phyloP scores from a whole-genome alignment of 2,888 invertebrate genomes.

The Steinernema scapterisci region DNA sequence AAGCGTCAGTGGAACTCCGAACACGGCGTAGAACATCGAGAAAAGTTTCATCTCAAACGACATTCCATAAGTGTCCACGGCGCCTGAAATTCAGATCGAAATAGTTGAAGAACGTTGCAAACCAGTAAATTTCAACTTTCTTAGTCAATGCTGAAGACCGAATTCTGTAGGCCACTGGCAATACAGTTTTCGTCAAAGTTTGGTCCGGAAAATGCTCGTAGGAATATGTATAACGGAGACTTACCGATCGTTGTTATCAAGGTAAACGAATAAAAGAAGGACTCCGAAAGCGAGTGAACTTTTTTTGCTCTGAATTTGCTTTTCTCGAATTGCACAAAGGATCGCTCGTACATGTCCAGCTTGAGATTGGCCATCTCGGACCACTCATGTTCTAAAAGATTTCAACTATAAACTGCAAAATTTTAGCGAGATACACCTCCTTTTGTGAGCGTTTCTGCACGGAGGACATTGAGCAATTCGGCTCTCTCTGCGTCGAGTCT shows the following conservation, averaged over 20 bases:
- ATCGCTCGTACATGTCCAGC: conserved; percentile 59
- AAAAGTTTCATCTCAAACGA: conserved; percentile 54
- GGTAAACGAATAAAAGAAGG: conserved; percentile 55
- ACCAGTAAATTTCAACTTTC: neutral
- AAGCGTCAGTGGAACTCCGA: conserved; percentile 51
- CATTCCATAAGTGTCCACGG: conserved; percentile 57
- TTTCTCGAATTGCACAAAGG: conserved; percentile 32
- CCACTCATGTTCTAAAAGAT: conserved; percentile 60
- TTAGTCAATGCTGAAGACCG: no score
- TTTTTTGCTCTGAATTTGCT: neutral
- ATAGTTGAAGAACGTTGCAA: conserved; percentile 15
- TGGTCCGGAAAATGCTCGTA: no score
- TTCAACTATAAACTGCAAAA: neutral
- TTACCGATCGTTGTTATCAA: conserved; percentile 60
- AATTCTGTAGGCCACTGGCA: no score
- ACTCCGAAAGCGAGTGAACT: conserved; percentile 47
- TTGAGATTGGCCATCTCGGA: conserved; percentile 62
- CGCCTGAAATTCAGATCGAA: conserved; percentile 45
- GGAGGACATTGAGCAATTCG: conserved; percentile 61
- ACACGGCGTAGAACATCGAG: conserved; percentile 54
- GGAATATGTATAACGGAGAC: no score
- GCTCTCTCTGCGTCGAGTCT: conserved; percentile 60
- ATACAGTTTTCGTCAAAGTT: no score
- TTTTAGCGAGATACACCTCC: conserved; percentile 35
- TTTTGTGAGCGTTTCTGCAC: conserved; percentile 63